Base-by-base conservation (phyloP, 2,797 vertebrate genomes). In the Gorsachius magnificus region DNA sequence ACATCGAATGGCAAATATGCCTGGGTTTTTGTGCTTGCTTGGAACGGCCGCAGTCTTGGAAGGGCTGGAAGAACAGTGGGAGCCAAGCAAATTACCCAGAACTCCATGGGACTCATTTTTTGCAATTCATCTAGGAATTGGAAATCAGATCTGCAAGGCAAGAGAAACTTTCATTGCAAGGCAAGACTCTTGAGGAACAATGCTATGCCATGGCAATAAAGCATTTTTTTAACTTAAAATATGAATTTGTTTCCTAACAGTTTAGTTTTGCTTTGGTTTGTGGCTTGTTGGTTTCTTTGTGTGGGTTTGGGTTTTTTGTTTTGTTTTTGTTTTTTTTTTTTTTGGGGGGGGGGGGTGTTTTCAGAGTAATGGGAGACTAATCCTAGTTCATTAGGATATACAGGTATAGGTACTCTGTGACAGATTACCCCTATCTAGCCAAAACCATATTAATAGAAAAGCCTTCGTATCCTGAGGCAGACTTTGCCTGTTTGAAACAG, bases 1-100 rank as follows among this genome's bases (percentile, higher is more conserved):
- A 53, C 89, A 95, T 95, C 92, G 93, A 41, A 84, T 94, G 81
- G 75, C 83, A 96, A 90, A 76, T 87, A 58, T 24, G 11, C 88
- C 82, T 56, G 48, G 9, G 31, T 35, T 94, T 91, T 78, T 93
- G 28, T 84, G 88, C 95, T 93, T 89, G 89, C 81, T 95, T 89
- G 83, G 75, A 92, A 76, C 0, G 1, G 13, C n/a, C 79, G 51
- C 13, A 7, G 77, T 45, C 63, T 76, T 94, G 58, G 70, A 90
- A 95, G 51, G 28, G 8, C 26, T 93, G 63, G 63, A 83, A 84
- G 75, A 92, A 29, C 28, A 72, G 58, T 66, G 83, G 56, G 63
- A 82, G 72, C 71, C 83, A 92, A 93, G 48, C 53, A 81, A 84
- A 70, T 92, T 74, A 90, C 60, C 70, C 60, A 87, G 22, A 87